These are phyloP conservation scores for Hydrocynus forskahlii DNA, from an alignment of 2,797 vertebrate genomes.

Conservation along the genomic window DNA sequence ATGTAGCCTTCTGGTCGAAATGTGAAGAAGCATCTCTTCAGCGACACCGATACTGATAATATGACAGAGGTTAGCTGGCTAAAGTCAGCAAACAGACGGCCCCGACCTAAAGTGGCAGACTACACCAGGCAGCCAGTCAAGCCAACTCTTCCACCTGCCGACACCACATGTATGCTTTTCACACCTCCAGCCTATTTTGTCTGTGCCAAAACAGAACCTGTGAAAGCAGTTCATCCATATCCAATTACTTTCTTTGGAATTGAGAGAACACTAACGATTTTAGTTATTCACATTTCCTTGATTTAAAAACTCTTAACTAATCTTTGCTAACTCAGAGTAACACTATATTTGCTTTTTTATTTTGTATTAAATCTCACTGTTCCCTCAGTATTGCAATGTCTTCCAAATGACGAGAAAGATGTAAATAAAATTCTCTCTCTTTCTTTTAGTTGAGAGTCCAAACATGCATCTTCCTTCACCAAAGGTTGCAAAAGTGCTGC, in stretches of 20 bases:
- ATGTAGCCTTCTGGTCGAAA: conserved; percentile 60
- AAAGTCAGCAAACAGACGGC: conserved; percentile 77
- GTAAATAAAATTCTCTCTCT: conserved; percentile 15
- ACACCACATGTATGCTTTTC: conserved; percentile 64
- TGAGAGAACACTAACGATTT: not conserved
- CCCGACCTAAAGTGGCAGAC: conserved; percentile 80
- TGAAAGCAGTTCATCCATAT: not conserved
- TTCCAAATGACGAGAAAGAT: not conserved
- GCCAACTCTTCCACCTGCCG: conserved; percentile 36
- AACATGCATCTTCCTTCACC: conserved; percentile 46
- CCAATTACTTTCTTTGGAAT: not conserved
- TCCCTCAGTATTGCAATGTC: not conserved
- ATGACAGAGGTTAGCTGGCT: conserved; percentile 87
- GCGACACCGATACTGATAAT: conserved; percentile 87
- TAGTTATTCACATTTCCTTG: not conserved
- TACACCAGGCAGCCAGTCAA: conserved; percentile 80
- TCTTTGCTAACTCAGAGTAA: not conserved
- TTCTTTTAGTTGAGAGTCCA: conserved; percentile 63
- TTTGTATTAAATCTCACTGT: not conserved
- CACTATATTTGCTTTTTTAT: not conserved
- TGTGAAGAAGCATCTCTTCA: conserved; percentile 86
- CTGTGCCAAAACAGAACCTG: not conserved
- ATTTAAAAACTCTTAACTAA: not conserved
- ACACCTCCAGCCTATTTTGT: not conserved
- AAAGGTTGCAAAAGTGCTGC: conserved; percentile 55